phyloP scores from a whole-genome alignment of 2,888 invertebrate species.

The Blastobasis adustella region DNA sequence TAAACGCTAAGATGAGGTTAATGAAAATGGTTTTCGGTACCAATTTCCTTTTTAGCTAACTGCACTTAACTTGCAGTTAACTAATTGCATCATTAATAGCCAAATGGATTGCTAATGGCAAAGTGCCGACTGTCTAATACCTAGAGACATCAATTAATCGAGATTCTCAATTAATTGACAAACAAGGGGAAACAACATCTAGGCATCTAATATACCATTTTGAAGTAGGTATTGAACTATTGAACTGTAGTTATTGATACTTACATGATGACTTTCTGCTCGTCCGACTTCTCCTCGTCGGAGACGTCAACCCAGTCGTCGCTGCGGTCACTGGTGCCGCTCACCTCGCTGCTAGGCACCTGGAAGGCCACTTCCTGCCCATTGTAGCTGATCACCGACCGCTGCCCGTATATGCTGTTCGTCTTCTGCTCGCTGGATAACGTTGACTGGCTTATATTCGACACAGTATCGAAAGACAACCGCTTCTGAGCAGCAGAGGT shows the following conservation, averaged over 20 bases:
- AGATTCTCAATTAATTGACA: no score
- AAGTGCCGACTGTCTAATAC: no score
- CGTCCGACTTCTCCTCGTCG: slow-evolving; percentile 69
- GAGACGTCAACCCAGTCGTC: slow-evolving; percentile 81
- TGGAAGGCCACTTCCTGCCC: slow-evolving; percentile 68
- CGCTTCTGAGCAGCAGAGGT: slow-evolving; percentile 54
- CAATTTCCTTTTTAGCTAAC: no score
- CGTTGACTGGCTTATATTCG: slow-evolving; percentile 69
- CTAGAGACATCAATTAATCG: no score
- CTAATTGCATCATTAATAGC: no score
- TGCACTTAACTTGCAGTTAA: no score
- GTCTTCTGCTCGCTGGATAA: slow-evolving; percentile 76
- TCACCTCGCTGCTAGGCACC: slow-evolving; percentile 73
- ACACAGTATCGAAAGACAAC: slow-evolving; percentile 62
- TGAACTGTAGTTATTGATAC: slow-evolving; percentile 28
- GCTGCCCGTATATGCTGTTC: slow-evolving; percentile 75
- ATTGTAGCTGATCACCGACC: slow-evolving; percentile 64
- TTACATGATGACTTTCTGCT: slow-evolving; percentile 75
- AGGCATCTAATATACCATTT: background rate
- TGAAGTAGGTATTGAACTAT: background rate
- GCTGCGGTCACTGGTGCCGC: slow-evolving; percentile 76
- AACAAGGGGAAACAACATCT: no score
- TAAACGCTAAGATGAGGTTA: no score
- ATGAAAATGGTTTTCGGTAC: no score
- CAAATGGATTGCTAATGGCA: no score